phyloP scores from a whole-genome alignment of 1,140 invertebrate species.

The Nylanderia fulva region DNA sequence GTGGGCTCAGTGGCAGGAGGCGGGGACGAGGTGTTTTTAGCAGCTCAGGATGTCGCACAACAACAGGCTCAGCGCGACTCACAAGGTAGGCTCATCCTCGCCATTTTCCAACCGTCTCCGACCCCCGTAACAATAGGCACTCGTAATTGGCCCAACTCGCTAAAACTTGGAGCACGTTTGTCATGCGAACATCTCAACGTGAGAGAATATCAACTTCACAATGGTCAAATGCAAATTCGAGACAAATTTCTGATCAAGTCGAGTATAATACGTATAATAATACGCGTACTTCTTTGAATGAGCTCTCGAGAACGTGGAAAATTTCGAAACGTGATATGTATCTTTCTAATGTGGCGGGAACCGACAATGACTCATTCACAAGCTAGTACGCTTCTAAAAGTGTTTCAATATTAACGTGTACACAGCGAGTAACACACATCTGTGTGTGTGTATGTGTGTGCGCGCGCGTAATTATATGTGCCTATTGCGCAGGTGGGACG shows the following conservation, averaged over 20 bases:
- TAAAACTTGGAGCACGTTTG: neutral
- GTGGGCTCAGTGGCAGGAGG: constrained; percentile 81
- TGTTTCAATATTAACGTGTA: constrained; percentile 18
- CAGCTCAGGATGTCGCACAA: constrained; percentile 89
- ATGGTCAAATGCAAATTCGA: neutral
- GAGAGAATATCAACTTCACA: neutral
- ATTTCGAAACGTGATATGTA: constrained; percentile 16
- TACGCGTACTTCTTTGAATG: constrained; percentile 45
- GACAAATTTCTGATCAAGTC: neutral
- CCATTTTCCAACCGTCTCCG: constrained; percentile 80
- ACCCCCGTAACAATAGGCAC: constrained; percentile 83
- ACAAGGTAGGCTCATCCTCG: constrained; percentile 89
- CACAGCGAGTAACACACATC: neutral
- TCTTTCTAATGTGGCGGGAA: neutral
- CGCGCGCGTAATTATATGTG: constrained; percentile 65
- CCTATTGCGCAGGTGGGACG: constrained; percentile 82
- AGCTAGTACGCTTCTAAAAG: constrained; percentile 31
- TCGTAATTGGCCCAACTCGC: constrained; percentile 59
- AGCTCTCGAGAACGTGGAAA: constrained; percentile 9
- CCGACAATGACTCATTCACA: constrained; percentile 43
- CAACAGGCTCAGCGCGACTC: constrained; percentile 91
- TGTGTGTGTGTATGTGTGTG: neutral
- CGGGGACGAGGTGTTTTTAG: constrained; percentile 90
- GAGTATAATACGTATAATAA: neutral
- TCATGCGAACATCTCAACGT: neutral